Evolutionary conservation across 2,888 invertebrate genomes (phyloP).

Genomic region (Muscina levida): DNA sequence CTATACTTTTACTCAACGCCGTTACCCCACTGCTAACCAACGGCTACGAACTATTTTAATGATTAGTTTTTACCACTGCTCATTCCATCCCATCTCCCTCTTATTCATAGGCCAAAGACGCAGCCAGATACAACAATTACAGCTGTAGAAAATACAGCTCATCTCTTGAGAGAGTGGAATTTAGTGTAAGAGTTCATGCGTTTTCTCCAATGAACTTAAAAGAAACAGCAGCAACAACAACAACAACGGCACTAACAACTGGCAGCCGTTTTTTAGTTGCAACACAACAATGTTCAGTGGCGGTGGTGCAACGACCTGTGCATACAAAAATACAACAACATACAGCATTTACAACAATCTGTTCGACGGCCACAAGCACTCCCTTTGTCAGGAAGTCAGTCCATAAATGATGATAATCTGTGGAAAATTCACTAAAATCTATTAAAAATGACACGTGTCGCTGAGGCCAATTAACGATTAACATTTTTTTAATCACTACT

Average conservation of each 20-base stretch:
- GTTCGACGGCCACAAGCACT: background rate
- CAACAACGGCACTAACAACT: no score
- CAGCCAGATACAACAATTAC: no score
- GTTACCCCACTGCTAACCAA: no score
- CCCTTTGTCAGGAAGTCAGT: background rate
- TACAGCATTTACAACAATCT: background rate
- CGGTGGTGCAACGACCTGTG: conserved; percentile 10
- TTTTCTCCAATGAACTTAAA: background rate
- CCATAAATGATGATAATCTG: background rate
- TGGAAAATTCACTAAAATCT: background rate
- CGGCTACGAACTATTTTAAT: no score
- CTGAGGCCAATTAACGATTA: background rate
- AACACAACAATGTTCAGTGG: background rate
- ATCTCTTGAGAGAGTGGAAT: background rate
- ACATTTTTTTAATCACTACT: no score
- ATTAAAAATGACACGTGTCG: background rate
- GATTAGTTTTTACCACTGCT: no score
- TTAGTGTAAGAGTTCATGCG: conserved; percentile 5
- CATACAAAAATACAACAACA: background rate
- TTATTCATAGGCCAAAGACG: no score
- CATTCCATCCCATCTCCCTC: no score
- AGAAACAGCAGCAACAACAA: no score
- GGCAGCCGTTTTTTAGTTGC: background rate
- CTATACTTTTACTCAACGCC: no score
- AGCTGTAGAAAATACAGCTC: no score